Base-by-base conservation (phyloP, 2,797 vertebrate species). In the Psittacula derbiana region DNA sequence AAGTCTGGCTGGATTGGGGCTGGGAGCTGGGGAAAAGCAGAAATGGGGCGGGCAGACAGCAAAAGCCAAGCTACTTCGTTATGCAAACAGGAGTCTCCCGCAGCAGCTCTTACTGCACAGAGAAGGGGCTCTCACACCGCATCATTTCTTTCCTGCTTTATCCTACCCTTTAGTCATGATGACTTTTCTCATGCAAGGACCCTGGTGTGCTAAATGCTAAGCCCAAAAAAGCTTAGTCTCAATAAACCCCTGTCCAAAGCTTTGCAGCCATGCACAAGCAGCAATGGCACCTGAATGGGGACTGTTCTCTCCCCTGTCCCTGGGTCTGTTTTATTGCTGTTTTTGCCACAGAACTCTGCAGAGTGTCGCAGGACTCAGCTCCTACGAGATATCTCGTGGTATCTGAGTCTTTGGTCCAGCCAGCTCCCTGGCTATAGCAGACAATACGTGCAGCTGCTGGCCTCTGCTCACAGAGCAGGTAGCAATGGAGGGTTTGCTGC, bases 1-100 rank as follows among this genome's bases (percentile, higher is more conserved):
- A 94, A 96, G 88, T 96, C 96, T 96, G 90, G 97, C 95, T 97
- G 96, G 95, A 92, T 88, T 96, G 52, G 89, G 95, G 88, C 83
- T 93, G 6, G n/a, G 75, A 95, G 78, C 91, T 84, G 91, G 38
- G 75, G 90, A 47, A 76, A 95, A 93, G 92, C 95, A 91, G 33
- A 93, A 97, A 94, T 57, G 91, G 94, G 91, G 49, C 8, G n/a
- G 92, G 91, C 93, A 94, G 92, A 76, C 91, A 49, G 95, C 81
- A 69, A 91, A 73, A 81, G 82, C 90, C 0, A 12, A 81, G 90
- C 85, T 93, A 16, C 90, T 76, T 94, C 33, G 11, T 93, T 93
- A 89, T 60, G 57, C 88, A 76, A 88, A 81, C 78, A 73, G 88
- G 61, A 95, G 93, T 61, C 76, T 79, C 95, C 61, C 4, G 1